Conservation (phyloP, 2,888 invertebrate species). For the Nysson spinosus region DNA sequence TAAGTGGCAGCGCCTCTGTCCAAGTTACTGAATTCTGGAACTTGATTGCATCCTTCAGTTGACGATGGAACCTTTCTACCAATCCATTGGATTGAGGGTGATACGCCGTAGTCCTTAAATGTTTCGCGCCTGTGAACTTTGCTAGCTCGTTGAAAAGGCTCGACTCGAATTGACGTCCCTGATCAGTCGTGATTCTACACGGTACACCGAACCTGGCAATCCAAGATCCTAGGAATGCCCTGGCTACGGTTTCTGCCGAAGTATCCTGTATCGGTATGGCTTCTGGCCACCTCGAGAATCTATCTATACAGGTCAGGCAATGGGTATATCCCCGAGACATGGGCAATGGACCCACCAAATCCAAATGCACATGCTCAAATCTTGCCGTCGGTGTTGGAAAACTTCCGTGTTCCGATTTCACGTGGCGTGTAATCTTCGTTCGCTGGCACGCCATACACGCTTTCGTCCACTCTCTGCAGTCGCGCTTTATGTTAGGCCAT, state of each 20-base stretch:
- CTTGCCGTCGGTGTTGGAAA: constrained; percentile 5
- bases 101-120: constrained; percentile 41
- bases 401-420: neutral
- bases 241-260: constrained; percentile 33
- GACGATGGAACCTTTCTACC: constrained; percentile 57
- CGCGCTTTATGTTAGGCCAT: constrained; percentile 48
- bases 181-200: constrained; percentile 56
- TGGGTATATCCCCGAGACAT: constrained; percentile 54
- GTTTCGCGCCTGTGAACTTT: constrained; percentile 30
- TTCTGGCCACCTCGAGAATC: constrained; percentile 8
- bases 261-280: constrained; percentile 2
- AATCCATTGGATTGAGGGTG: constrained; percentile 57
- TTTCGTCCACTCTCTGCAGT: constrained; percentile 33
- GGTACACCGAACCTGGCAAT: constrained; percentile 49
- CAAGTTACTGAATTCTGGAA: constrained; percentile 36
- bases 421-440: constrained; percentile 33
- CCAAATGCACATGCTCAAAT: constrained; percentile 14
- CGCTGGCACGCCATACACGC: constrained; percentile 36
- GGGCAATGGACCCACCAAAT: constrained; percentile 30
- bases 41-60: constrained; percentile 53
- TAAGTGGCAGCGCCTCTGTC: constrained; percentile 44
- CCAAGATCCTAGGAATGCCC: constrained; percentile 43
- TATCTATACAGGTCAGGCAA: constrained; percentile 53
- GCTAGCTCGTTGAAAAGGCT: constrained; percentile 58
- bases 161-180: constrained; percentile 72